Conservation (phyloP, 2,888 invertebrate genomes). For the Vandiemenella viatica region DNA sequence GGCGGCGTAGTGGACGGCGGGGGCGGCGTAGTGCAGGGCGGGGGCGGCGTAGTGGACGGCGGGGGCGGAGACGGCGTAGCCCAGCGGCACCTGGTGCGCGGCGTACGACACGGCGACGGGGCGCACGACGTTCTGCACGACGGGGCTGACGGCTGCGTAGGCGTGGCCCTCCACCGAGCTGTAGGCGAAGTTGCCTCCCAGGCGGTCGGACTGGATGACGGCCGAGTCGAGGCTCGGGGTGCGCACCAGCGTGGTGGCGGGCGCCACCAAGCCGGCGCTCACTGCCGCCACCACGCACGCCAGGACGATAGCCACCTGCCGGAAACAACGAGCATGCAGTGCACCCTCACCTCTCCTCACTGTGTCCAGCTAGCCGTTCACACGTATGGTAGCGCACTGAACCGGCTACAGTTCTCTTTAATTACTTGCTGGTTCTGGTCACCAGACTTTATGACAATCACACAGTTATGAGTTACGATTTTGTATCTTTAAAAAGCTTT, state of each 20-base stretch:
- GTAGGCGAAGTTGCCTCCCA: slow-evolving; percentile 27
- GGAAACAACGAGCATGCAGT: too few species aligned
- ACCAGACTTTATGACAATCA: too few species aligned
- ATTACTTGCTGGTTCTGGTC: too few species aligned
- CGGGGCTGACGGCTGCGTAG: slow-evolving; percentile 23
- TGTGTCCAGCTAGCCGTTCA: too few species aligned
- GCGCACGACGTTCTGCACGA: slow-evolving; percentile 21
- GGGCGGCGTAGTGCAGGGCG: neutral
- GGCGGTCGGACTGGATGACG: slow-evolving; percentile 24
- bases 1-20: neutral
- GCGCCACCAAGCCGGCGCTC: slow-evolving; percentile 16
- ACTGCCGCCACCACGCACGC: slow-evolving; percentile 15
- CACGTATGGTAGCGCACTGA: too few species aligned
- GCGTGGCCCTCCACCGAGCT: slow-evolving; percentile 24
- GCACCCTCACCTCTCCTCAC: too few species aligned
- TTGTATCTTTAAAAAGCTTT: too few species aligned
- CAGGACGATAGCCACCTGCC: slow-evolving; percentile 9
- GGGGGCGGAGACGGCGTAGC: slow-evolving; percentile 14
- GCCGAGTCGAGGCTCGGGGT: slow-evolving; percentile 25
- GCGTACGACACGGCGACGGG: slow-evolving; percentile 23
- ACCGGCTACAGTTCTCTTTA: too few species aligned
- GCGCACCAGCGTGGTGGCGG: slow-evolving; percentile 20
- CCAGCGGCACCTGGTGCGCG: slow-evolving; percentile 15
- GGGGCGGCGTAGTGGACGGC: slow-evolving; percentile 1
- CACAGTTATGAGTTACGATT: too few species aligned